Conservation (phyloP, 2,888 invertebrate genomes). For the Melangyna quadrimaculata region DNA sequence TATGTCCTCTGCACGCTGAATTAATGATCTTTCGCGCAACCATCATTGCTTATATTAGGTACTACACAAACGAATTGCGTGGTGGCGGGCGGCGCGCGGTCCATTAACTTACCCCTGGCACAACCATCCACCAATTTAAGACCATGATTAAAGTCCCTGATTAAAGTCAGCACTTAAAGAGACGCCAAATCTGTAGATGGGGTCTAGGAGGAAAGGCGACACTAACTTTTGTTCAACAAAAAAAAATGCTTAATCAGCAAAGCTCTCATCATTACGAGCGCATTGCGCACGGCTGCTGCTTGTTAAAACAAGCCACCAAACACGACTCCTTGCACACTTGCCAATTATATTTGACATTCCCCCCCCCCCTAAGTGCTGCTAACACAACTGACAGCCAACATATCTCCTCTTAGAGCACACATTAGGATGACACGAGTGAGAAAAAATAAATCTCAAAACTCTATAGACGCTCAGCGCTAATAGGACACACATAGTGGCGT, state of each 20-base stretch:
- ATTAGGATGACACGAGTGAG: slow-evolving; percentile 69
- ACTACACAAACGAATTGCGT: not conserved
- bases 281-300: slow-evolving; percentile 41
- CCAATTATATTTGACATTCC: slow-evolving; percentile 70
- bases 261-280: slow-evolving; percentile 50
- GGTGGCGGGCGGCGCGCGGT: not conserved
- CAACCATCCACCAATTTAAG: not conserved
- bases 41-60: slow-evolving; percentile 40
- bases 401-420: slow-evolving; percentile 44
- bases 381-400: slow-evolving; percentile 51
- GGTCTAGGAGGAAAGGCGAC: slow-evolving; percentile 36
- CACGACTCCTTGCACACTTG: slow-evolving; percentile 63
- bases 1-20: slow-evolving; percentile 37
- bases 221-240: not conserved
- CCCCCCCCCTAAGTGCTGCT: slow-evolving; percentile 39
- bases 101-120: slow-evolving; percentile 11
- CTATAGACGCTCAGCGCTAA: slow-evolving; percentile 50
- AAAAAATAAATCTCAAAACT: slow-evolving; percentile 40
- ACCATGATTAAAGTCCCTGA: slow-evolving; percentile 55
- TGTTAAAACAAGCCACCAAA: slow-evolving; percentile 61
- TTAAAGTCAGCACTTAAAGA: slow-evolving; percentile 68
- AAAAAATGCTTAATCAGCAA: slow-evolving; percentile 64
- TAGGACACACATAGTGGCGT: slow-evolving; percentile 38
- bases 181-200: slow-evolving; percentile 65
- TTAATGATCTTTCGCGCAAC: slow-evolving; percentile 61